Percentiles rank a stretch among this genome's conserved stretches.
Conservation (phyloP, 1,140 invertebrate species). For the Acromyrmex echinatior region DNA sequence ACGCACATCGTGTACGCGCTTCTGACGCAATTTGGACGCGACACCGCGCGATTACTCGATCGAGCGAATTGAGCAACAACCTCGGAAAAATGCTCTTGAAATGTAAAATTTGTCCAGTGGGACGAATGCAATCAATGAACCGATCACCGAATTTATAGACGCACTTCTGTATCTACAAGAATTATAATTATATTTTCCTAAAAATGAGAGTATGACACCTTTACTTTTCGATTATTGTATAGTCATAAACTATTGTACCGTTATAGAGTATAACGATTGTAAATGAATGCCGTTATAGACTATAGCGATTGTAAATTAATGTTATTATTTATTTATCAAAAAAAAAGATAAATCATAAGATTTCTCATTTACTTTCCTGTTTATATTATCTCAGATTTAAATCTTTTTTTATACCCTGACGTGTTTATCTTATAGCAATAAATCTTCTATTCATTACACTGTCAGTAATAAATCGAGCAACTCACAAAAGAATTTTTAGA, state of each 20-base stretch:
- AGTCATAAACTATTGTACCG: not conserved
- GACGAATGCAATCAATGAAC: constrained; percentile 2
- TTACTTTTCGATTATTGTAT: constrained; percentile 1
- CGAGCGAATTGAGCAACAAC: not conserved
- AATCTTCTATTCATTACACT: not conserved
- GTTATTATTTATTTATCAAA: not conserved
- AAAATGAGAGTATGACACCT: not conserved
- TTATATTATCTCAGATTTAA: not conserved
- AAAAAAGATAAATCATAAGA: not conserved
- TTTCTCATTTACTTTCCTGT: not conserved
- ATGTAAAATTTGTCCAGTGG: not conserved
- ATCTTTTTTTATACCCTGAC: not conserved
- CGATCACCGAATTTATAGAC: not conserved
- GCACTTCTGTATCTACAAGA: not conserved
- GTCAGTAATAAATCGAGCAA: not conserved
- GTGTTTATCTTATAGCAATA: not conserved
- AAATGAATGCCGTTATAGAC: not conserved
- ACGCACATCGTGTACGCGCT: not conserved
- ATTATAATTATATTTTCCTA: not conserved
- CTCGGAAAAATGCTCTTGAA: not conserved
- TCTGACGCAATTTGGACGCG: constrained; percentile 29
- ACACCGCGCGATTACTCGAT: not conserved
- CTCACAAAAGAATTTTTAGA: not conserved
- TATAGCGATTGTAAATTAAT: no score
- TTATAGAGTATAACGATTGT: not conserved